These are phyloP conservation scores for Clangula hyemalis DNA, from an alignment of 2,797 vertebrate species.

Conservation along the genomic window DNA sequence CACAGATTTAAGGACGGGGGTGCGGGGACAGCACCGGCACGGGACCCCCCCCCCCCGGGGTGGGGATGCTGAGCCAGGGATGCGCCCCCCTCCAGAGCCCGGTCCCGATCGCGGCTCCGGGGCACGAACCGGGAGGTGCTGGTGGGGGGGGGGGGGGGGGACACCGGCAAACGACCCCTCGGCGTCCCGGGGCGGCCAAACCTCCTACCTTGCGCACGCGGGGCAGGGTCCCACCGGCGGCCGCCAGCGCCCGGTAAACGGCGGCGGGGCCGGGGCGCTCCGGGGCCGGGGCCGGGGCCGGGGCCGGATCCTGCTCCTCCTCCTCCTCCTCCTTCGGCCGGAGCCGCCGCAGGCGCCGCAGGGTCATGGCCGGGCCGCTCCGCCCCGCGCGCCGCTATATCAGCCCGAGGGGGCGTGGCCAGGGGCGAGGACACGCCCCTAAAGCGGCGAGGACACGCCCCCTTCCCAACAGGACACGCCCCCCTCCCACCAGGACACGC, in stretches of 20 bases:
- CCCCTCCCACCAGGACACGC: not conserved
- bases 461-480: not conserved
- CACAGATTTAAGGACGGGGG: not conserved
- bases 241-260: slow-evolving; percentile 88
- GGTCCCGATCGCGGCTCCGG: not conserved
- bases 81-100: not conserved
- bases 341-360: slow-evolving; percentile 87
- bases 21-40: not conserved
- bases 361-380: slow-evolving; percentile 83
- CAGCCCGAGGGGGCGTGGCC: not conserved
- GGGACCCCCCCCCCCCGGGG: too few relatives aligned
- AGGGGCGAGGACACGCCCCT: not conserved
- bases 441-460: not conserved
- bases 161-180: too few relatives aligned
- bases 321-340: slow-evolving; percentile 81
- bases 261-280: slow-evolving; percentile 78
- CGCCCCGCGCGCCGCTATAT: not conserved
- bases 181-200: not conserved
- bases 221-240: slow-evolving; percentile 92
- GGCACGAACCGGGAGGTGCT: too few relatives aligned
- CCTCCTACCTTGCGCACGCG: slow-evolving; percentile 80
- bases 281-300: not conserved
- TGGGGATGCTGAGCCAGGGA: too few relatives aligned
- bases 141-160: not conserved
- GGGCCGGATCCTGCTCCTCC: not conserved